Base-by-base conservation (phyloP, 2,888 invertebrate genomes). In the Drosophila lutescens region DNA sequence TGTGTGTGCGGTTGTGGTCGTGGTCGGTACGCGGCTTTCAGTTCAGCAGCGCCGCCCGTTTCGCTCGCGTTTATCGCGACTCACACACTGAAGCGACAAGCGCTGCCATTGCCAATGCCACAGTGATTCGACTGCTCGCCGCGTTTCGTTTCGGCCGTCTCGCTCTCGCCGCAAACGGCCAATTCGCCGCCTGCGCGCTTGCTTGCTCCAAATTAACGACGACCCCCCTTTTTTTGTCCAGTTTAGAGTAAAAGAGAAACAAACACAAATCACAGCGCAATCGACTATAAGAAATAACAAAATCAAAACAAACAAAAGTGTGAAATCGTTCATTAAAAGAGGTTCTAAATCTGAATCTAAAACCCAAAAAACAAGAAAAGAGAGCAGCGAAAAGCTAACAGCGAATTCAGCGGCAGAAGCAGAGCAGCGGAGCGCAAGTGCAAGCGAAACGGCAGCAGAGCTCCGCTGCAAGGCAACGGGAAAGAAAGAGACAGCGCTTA, bases 371-470 rank as follows among this genome's bases (percentile, higher is more conserved):
- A 15, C 65, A 57, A 49, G 32, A 13, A 57, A 55, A 82, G 58
- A 83, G 65, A 47, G 55, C 67, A 26, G 54, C 66, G 62, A 70
- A 76, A 73, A 58, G n/a, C n/a, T 36, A 50, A 57, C 67, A 43
- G 57, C 66, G 55, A 66, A 66, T 36, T 47, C 26, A 55, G 26
- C 47, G 51, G 50, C 70, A 53, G 67, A 44, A 68, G 51, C 68
- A 68, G 50, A 50, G 69, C 69, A 68, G 70, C 66, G 59, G 59
- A 59, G 59, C 59, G 55, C 34, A 74, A 59, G 59, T 54, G 63
- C 44, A 77, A 79, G 66, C 77, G 71, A 85, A 71, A 65, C 75
- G 62, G 60, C 65, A 59, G 53, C 56, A 46, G 34, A 66, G 80
- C 78, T 67, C 73, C 73, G 73, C 73, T 73, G 70, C 65, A n/a